phyloP scores from a whole-genome alignment of 2,888 invertebrate species.

The Anoncus sp. region DNA sequence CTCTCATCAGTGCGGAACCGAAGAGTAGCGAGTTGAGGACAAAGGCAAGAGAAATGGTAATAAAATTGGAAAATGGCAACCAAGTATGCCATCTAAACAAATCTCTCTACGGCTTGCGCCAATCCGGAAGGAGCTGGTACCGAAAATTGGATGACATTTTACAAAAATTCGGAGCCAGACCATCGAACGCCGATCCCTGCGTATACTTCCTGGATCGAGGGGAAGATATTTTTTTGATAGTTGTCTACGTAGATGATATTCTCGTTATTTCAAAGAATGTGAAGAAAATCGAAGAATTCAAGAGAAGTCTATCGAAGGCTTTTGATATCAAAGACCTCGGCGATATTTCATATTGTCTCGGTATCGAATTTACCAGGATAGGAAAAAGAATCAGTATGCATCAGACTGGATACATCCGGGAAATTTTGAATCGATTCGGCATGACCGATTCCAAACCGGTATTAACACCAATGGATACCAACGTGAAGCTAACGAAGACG shows the following conservation, averaged over 20 bases:
- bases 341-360: neutral
- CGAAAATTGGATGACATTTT: slow-evolving; percentile 20
- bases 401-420: neutral
- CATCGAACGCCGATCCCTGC: slow-evolving; percentile 42
- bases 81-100: slow-evolving; percentile 57
- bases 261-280: neutral
- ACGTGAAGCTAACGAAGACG: too few relatives aligned
- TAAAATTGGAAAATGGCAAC: slow-evolving; percentile 25
- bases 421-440: neutral
- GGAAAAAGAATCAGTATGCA: neutral
- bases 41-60: slow-evolving; percentile 40
- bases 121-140: slow-evolving; percentile 47
- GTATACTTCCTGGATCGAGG: slow-evolving; percentile 34
- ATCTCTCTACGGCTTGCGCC: slow-evolving; percentile 54
- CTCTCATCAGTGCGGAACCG: too few relatives aligned
- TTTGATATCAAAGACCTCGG: neutral
- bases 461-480: neutral
- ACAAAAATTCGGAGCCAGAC: slow-evolving; percentile 23
- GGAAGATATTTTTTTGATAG: slow-evolving; percentile 52
- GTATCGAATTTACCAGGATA: neutral
- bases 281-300: neutral
- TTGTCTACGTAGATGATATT: slow-evolving; percentile 60
- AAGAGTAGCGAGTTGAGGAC: neutral
- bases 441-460: slow-evolving; percentile 5
- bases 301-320: neutral